phyloP scores from a whole-genome alignment of 1,140 invertebrate genomes.

The Bombus sylvicola region DNA sequence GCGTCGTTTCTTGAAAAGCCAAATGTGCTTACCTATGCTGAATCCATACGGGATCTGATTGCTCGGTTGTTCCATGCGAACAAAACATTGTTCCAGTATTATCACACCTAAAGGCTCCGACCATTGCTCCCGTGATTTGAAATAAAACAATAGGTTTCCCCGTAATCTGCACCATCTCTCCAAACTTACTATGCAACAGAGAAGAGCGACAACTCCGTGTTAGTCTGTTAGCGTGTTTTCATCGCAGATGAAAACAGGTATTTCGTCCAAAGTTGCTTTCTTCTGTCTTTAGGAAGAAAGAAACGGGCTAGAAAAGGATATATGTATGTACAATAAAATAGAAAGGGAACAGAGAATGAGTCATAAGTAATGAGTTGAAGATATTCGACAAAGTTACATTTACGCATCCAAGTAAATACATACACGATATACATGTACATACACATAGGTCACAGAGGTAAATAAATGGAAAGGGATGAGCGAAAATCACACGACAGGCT shows the following conservation, averaged over 20 bases:
- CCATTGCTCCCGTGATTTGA: constrained; percentile 94
- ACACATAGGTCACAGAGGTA: no score
- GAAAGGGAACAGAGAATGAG: no score
- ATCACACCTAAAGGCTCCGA: constrained; percentile 94
- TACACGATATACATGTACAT: neutral
- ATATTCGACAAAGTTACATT: no score
- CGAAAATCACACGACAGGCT: no score
- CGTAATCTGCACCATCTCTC: constrained; percentile 95
- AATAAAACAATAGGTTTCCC: constrained; percentile 97
- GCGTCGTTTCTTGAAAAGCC: neutral
- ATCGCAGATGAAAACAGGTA: neutral
- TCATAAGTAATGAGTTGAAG: no score
- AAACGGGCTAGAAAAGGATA: no score
- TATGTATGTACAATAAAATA: no score
- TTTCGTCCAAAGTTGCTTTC: neutral
- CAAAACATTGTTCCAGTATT: constrained; percentile 92
- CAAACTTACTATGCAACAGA: constrained; percentile 87
- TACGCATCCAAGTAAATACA: no score
- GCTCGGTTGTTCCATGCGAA: constrained; percentile 87
- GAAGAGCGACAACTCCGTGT: constrained; percentile 25
- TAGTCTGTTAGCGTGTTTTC: constrained; percentile 6
- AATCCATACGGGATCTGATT: constrained; percentile 80
- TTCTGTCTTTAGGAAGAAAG: no score
- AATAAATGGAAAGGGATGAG: no score
- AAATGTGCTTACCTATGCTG: constrained; percentile 77